These are phyloP conservation scores for Poecilobothrus nobilitatus DNA, from an alignment of 2,888 invertebrate species.

Conservation along the genomic window DNA sequence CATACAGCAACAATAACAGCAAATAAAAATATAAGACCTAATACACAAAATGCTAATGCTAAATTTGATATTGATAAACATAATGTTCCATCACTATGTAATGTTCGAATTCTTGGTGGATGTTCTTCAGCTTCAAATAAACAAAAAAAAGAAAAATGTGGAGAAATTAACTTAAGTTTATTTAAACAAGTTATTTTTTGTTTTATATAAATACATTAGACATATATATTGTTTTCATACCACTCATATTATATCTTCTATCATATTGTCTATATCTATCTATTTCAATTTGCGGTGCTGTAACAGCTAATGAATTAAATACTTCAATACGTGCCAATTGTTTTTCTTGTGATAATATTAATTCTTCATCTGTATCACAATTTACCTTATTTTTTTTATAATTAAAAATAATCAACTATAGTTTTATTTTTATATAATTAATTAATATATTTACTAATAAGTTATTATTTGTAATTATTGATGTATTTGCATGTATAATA, in stretches of 20 bases:
- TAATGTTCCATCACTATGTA: conserved; percentile 44
- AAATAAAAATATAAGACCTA: conserved; percentile 62
- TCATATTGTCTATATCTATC: conserved; percentile 44
- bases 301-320: conserved; percentile 71
- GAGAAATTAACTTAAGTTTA: background rate
- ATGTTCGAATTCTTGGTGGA: conserved; percentile 32
- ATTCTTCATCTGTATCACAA: conserved; percentile 37
- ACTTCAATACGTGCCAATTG: conserved; percentile 54
- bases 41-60: conserved; percentile 63
- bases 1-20: conserved; percentile 63
- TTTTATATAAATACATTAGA: background rate
- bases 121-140: conserved; percentile 37
- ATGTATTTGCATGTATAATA: conserved; percentile 29
- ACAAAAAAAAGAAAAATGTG: background rate
- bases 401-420: conserved; percentile 10
- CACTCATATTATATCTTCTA: conserved; percentile 39
- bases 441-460: background rate
- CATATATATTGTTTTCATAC: conserved; percentile 29
- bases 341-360: conserved; percentile 38
- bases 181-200: no score
- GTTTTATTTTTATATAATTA: background rate
- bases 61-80: conserved; percentile 69
- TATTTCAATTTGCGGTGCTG: conserved; percentile 67
- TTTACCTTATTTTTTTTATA: conserved; percentile 36
- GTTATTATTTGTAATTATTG: background rate